Evolutionary conservation across 2,797 vertebrate species (phyloP), one percentile per base, ranked within the genome.

Genomic region (Kryptolebias ocellatus): DNA sequence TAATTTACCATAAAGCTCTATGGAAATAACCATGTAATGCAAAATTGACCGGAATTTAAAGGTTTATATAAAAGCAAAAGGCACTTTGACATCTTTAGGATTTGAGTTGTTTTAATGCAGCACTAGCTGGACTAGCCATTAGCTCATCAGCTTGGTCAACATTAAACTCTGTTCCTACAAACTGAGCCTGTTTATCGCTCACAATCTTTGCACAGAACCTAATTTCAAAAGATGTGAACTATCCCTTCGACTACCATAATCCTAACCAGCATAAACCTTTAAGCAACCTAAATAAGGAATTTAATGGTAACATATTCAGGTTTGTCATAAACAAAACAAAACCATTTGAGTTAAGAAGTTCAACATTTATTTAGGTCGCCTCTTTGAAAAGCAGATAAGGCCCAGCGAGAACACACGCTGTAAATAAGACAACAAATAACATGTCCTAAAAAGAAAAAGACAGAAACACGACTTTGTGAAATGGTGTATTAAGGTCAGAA

Each of bases 401-500:
- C 53, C 77, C 27, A 49, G 27, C 28, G 31, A 66, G 20, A 44
- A 84, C 60, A 68, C 46, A 69, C 29, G 20, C 10, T 37, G 14
- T 17, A 76, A 60, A 46, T 49, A 64, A 44, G 20, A 29, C 45
- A 58, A 24, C 74, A 17, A 47, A 47, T 24, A 60, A 37, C 11
- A 31, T 14, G 15, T 39, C 24, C 17, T 50, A 69, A 82, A 78
- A 60, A 66, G 69, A 34, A 4, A 10, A 67, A 50, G 39, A 64
- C 65, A 67, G 44, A 47, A 55, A 60, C 15, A 58, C 51, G 31
- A 1, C 20, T n/a, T 28, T 54, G 56, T 65, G 20, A 74, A 18
- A 64, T 37, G 29, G 14, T 67, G 66, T 62, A 63, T 67, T 76
- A 53, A 68, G 27, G n/a, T n/a, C 61, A 58, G 4, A 77, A 37